Percentiles rank a stretch among this genome's conserved stretches.
These are phyloP conservation scores for Tenthredo notha DNA, from an alignment of 2,888 invertebrate genomes.

Conservation along the genomic window DNA sequence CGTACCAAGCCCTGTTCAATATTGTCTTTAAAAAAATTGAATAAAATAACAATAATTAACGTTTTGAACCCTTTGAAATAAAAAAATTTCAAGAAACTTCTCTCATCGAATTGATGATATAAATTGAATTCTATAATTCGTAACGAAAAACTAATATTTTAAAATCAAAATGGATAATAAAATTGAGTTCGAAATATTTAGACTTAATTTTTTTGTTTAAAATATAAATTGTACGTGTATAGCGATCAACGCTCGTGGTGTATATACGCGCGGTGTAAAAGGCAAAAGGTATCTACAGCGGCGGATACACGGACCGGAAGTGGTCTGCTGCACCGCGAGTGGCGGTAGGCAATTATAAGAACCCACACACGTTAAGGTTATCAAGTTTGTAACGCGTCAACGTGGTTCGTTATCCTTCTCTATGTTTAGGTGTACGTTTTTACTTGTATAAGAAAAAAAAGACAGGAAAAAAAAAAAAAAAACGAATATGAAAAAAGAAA, in stretches of 20 bases:
- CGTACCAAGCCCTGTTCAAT: too few species aligned
- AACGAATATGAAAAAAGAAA: background rate
- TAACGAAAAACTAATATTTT: too few species aligned
- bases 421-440: constrained; percentile 40
- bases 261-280: background rate
- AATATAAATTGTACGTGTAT: background rate
- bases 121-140: too few species aligned
- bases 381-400: constrained; percentile 40
- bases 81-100: too few species aligned
- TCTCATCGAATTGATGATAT: too few species aligned
- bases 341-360: constrained; percentile 69
- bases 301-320: constrained; percentile 75
- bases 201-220: too few species aligned
- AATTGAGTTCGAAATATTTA: too few species aligned
- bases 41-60: too few species aligned
- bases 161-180: too few species aligned
- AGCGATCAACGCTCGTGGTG: background rate
- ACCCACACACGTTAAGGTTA: constrained; percentile 47
- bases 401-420: constrained; percentile 42
- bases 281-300: constrained; percentile 49
- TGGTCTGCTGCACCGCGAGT: constrained; percentile 72
- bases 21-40: too few species aligned
- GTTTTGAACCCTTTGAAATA: too few species aligned
- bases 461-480: background rate
- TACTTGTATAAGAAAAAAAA: constrained; percentile 44